These are phyloP conservation scores for Oceanodroma leucorhoa DNA, from an alignment of 2,797 vertebrate species.

Conservation along the genomic window DNA sequence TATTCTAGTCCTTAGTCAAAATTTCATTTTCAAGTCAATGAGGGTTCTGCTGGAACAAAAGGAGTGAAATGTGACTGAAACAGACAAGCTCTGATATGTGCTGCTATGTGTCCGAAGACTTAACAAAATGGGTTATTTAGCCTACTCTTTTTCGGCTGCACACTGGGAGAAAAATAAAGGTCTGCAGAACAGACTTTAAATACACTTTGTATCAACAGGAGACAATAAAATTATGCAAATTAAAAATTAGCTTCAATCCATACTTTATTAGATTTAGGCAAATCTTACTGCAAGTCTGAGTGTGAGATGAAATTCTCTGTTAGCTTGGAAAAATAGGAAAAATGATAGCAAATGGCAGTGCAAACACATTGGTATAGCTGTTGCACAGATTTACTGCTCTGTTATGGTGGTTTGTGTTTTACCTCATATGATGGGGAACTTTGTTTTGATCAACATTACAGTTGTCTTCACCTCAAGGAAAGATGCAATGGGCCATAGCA, in stretches of 20 bases:
- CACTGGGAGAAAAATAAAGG: background rate
- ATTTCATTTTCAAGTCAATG: background rate
- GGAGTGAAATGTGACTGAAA: background rate
- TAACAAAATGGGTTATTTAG: background rate
- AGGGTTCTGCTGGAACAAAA: background rate
- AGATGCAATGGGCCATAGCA: background rate
- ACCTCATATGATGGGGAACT: background rate
- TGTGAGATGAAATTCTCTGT: background rate
- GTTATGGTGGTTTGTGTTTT: background rate
- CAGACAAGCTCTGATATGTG: background rate
- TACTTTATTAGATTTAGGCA: background rate
- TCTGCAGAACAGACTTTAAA: background rate
- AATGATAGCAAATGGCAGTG: background rate
- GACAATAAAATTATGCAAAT: background rate
- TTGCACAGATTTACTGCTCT: background rate
- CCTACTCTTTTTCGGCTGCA: background rate
- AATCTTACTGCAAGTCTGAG: background rate
- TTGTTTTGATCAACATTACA: background rate
- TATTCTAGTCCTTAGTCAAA: background rate
- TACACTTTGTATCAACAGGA: background rate
- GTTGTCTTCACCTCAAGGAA: background rate
- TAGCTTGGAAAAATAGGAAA: background rate
- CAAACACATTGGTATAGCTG: background rate
- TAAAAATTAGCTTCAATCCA: background rate
- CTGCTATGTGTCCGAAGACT: background rate